Conservation (phyloP, 2,113 vertebrate genomes). For the Antechinus stuartii region DNA sequence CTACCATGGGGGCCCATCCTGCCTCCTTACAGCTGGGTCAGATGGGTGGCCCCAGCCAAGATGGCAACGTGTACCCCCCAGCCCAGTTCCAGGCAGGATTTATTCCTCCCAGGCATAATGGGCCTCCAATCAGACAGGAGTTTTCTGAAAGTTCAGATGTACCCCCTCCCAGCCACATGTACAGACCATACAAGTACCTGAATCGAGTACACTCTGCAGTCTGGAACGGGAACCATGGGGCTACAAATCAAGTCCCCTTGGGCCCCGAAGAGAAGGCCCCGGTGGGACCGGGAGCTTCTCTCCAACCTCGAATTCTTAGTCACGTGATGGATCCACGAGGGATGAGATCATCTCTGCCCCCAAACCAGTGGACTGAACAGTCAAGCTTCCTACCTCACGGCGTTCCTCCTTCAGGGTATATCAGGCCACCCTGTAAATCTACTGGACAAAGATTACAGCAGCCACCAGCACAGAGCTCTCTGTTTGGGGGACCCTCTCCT, state of each 20-base stretch:
- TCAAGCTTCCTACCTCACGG: conserved; percentile 90
- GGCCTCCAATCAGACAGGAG: conserved; percentile 75
- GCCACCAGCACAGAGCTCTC: conserved; percentile 44
- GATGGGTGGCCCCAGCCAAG: conserved; percentile 84
- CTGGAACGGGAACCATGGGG: conserved; percentile 90
- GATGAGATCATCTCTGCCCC: conserved; percentile 86
- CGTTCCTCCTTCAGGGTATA: conserved; percentile 84
- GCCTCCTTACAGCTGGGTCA: conserved; percentile 87
- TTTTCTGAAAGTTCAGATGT: conserved; percentile 81
- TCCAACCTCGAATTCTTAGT: conserved; percentile 81
- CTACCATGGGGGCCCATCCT: conserved; percentile 87
- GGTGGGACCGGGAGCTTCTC: conserved; percentile 78
- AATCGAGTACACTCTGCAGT: conserved; percentile 83
- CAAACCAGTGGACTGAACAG: conserved; percentile 91
- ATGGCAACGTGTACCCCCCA: conserved; percentile 87
- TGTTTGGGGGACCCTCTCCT: conserved; percentile 81
- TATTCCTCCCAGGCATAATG: conserved; percentile 85
- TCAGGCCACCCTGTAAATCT: conserved; percentile 86
- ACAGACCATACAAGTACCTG: conserved; percentile 89
- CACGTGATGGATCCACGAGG: conserved; percentile 86
- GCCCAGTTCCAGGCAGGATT: conserved; percentile 86
- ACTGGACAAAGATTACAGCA: conserved; percentile 79
- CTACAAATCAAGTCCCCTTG: conserved; percentile 77
- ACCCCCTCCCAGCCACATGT: conserved; percentile 82
- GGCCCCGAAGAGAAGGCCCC: conserved; percentile 81